Percentiles rank a stretch among this genome's conserved stretches.
Evolutionary conservation across 2,113 vertebrate species (phyloP).

Genomic region (Anas platyrhynchos): DNA sequence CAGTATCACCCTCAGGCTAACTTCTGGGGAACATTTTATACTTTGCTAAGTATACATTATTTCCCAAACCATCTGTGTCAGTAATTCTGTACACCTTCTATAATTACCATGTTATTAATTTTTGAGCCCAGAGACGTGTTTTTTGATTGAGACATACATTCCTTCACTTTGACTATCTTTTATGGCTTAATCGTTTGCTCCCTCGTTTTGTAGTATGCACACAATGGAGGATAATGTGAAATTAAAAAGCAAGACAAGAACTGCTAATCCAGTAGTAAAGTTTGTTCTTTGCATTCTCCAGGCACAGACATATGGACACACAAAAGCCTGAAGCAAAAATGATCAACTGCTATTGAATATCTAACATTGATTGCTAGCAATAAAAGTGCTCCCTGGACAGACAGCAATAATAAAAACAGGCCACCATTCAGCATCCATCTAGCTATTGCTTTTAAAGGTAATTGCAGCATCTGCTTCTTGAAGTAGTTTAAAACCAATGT

Average conservation of each 20-base stretch:
- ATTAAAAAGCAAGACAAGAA: constrained; percentile 25
- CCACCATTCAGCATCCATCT: constrained; percentile 32
- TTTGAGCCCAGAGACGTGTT: not conserved
- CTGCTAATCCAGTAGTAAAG: constrained; percentile 8
- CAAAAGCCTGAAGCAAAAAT: constrained; percentile 65
- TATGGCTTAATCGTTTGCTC: constrained; percentile 21
- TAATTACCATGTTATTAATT: not conserved
- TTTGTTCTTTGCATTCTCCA: constrained; percentile 36
- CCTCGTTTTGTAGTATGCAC: not conserved
- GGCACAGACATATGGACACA: constrained; percentile 43
- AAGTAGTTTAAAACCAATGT: constrained; percentile 46
- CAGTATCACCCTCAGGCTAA: not conserved
- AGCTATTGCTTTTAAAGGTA: constrained; percentile 60
- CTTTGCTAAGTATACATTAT: not conserved
- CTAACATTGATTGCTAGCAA: constrained; percentile 65
- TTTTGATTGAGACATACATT: not conserved
- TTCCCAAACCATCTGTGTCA: not conserved
- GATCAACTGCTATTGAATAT: constrained; percentile 53
- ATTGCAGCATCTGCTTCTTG: constrained; percentile 69
- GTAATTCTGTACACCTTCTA: not conserved
- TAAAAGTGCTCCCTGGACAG: constrained; percentile 57
- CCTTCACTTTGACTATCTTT: constrained; percentile 7
- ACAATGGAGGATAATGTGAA: not conserved
- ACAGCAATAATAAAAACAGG: constrained; percentile 53
- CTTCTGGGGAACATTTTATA: not conserved